phyloP scores from a whole-genome alignment of 2,113 vertebrate genomes.

The Bos javanicus region DNA sequence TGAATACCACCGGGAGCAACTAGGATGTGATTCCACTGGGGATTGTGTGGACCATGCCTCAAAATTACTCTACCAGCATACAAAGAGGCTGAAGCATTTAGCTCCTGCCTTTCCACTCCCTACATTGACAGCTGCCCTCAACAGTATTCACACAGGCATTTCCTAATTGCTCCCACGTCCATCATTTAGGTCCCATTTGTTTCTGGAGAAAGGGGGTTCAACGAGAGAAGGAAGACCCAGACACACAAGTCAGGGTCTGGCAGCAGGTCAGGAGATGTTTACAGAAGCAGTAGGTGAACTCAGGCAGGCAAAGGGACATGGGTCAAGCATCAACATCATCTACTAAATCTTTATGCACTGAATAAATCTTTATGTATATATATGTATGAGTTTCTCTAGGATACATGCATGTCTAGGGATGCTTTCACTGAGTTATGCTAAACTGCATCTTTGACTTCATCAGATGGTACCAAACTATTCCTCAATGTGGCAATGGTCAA shows the following conservation, averaged over 20 bases:
- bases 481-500: background rate
- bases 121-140: background rate
- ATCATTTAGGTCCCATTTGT: background rate
- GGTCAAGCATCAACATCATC: background rate
- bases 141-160: background rate
- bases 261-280: background rate
- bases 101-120: background rate
- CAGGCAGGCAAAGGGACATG: background rate
- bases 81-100: background rate
- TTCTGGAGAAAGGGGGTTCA: background rate
- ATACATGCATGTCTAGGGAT: background rate
- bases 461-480: background rate
- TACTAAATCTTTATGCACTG: background rate
- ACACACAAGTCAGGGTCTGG: background rate
- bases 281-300: background rate
- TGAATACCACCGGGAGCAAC: background rate
- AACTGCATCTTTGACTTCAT: background rate
- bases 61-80: background rate
- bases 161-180: background rate
- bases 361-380: background rate
- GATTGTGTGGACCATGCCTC: background rate
- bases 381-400: background rate
- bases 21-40: background rate
- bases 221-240: background rate
- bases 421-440: background rate